Evolutionary conservation across 2,888 invertebrate species (phyloP), one percentile per base, ranked within the genome.

Genomic region (Aproaerema taeniolella): DNA sequence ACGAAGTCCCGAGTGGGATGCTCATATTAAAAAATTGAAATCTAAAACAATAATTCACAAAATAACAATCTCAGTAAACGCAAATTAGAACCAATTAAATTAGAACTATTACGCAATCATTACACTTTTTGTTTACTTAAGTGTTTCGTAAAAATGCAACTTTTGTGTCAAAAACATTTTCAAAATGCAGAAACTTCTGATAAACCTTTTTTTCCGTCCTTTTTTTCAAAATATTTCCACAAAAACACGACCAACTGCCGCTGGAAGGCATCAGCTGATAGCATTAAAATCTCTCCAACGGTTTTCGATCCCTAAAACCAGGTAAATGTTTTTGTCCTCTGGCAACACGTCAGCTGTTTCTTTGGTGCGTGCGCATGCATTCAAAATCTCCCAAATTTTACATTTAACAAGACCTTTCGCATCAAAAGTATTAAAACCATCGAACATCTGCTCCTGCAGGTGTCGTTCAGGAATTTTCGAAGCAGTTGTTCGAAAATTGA

Each of bases 401-500:
- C 67, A 61, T 61, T 59, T 58, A 53, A 46, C 48, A 47, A 50
- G 41, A 48, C 45, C 55, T 55, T 60, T 65, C n/a, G n/a, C n/a
- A n/a, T n/a, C n/a, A n/a, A n/a, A n/a, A n/a, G 62, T 53, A 59
- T 69, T 66, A 63, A 67, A 67, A 57, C 56, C 53, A 53, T 52
- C 45, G 46, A 65, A 69, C 83, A 85, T 78, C 83, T 85, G 83
- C 75, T 43, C 32, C 41, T 50, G 79, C 83, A 85, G 82, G 81
- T 85, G 83, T 55, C 53, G 36, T 25, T 41, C 43, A 47, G 68
- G 69, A 69, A 74, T 75, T 70, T 68, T 67, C 53, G 55, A 58
- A 54, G 53, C 45, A 48, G 47, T 50, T 46, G 43, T 51, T 50
- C 43, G 41, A 45, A 50, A 47, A 35, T 47, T 24, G 45, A 49